Conservation (phyloP, 64 coral and sea anemone genomes). For the Exaiptasia diaphana region DNA sequence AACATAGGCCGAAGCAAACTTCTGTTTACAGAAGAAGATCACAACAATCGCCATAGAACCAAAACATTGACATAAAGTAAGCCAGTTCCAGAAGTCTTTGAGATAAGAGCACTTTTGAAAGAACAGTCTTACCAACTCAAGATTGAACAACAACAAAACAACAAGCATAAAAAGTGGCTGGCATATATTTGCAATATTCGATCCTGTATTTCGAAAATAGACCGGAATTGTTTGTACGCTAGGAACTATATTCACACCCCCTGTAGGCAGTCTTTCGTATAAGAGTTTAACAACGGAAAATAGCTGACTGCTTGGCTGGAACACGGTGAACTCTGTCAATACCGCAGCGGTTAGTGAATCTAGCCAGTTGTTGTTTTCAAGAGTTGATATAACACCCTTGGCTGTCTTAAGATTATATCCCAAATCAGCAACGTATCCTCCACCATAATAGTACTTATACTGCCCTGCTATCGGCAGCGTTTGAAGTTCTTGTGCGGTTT, state of each 20-base stretch:
- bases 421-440: slow-evolving; percentile 67
- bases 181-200: slow-evolving; percentile 33
- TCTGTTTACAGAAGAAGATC: slow-evolving; percentile 59
- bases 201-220: slow-evolving; percentile 25
- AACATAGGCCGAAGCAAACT: slow-evolving; percentile 34
- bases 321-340: slow-evolving; percentile 67
- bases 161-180: slow-evolving; percentile 73
- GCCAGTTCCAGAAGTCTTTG: slow-evolving; percentile 56
- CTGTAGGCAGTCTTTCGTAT: slow-evolving; percentile 52
- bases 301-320: slow-evolving; percentile 53
- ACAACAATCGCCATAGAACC: slow-evolving; percentile 31
- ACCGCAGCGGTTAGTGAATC: slow-evolving; percentile 41
- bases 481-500: slow-evolving; percentile 2
- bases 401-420: slow-evolving; percentile 60
- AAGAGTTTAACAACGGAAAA: slow-evolving; percentile 47
- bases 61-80: slow-evolving; percentile 50
- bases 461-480: slow-evolving; percentile 21
- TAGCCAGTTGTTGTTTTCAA: slow-evolving; percentile 46
- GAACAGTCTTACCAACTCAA: slow-evolving; percentile 36
- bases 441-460: slow-evolving; percentile 46
- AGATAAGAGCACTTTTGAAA: slow-evolving; percentile 23
- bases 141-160: slow-evolving; percentile 36
- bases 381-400: neutral
- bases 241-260: neutral
- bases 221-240: slow-evolving; percentile 54